These are phyloP conservation scores for Collichthys lucidus DNA, from an alignment of 2,113 vertebrate genomes.

Conservation along the genomic window DNA sequence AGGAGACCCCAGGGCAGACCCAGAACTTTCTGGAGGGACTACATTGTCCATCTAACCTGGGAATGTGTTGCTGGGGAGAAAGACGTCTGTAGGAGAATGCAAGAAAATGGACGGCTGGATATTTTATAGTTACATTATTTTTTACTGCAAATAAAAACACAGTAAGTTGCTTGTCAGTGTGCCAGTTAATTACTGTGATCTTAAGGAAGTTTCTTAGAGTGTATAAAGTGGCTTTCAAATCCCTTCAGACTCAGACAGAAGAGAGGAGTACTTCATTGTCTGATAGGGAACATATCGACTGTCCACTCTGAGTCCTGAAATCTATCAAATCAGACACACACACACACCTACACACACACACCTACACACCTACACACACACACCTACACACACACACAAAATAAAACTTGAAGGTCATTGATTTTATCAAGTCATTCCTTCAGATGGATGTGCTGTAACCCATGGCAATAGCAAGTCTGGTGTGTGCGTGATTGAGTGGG, in stretches of 20 bases:
- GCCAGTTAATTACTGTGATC: too few relatives aligned
- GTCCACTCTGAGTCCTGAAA: slow-evolving; percentile 6
- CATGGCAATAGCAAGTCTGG: not conserved
- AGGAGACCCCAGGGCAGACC: too few relatives aligned
- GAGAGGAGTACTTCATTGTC: slow-evolving; percentile 12
- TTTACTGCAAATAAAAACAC: too few relatives aligned
- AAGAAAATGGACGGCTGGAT: too few relatives aligned
- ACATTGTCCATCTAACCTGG: too few relatives aligned
- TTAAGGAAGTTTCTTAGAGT: too few relatives aligned
- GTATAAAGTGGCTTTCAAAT: too few relatives aligned
- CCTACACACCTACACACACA: not conserved
- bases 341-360: not conserved
- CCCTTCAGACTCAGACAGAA: not conserved
- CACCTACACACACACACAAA: slow-evolving; percentile 1
- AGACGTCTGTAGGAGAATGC: too few relatives aligned
- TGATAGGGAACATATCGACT: slow-evolving; percentile 34
- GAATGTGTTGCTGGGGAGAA: too few relatives aligned
- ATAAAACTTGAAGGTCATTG: slow-evolving; percentile 37
- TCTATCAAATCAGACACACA: slow-evolving; percentile 1
- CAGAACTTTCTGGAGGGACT: too few relatives aligned
- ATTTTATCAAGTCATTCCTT: slow-evolving; percentile 20
- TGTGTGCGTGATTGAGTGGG: slow-evolving; percentile 34
- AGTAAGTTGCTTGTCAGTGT: too few relatives aligned
- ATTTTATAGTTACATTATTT: too few relatives aligned
- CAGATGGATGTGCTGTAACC: not conserved